A percentile compares a stretch with the other conserved stretches of the same genome.
These are phyloP conservation scores for Alsophila aescularia DNA, from an alignment of 2,888 invertebrate genomes.

Conservation along the genomic window DNA sequence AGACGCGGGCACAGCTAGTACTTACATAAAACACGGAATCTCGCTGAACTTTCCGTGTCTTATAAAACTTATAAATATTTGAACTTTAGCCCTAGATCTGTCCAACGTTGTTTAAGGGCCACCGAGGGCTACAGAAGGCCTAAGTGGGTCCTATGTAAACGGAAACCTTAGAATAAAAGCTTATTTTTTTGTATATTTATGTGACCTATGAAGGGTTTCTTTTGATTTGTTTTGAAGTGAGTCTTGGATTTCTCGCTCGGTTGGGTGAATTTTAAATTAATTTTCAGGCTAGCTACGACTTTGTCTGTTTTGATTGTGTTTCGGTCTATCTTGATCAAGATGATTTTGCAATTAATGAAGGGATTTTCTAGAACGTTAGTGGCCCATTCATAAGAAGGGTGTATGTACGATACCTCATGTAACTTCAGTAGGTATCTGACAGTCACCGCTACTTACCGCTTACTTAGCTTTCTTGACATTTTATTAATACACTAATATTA, in stretches of 20 bases:
- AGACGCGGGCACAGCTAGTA: too few relatives aligned
- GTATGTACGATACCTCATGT: too few relatives aligned
- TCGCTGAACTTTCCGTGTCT: slow-evolving; percentile 45
- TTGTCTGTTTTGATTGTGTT: background rate
- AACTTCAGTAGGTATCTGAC: too few relatives aligned
- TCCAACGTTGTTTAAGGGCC: slow-evolving; percentile 27
- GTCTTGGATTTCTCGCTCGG: slow-evolving; percentile 14
- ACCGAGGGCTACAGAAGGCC: slow-evolving; percentile 5
- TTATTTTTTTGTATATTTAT: slow-evolving; percentile 9
- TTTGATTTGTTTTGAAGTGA: slow-evolving; percentile 23
- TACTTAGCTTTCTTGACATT: too few relatives aligned
- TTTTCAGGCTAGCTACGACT: background rate
- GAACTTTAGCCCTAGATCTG: slow-evolving; percentile 30
- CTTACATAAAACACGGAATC: background rate
- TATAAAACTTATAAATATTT: slow-evolving; percentile 30
- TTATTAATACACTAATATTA: too few relatives aligned
- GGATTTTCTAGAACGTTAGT: too few relatives aligned
- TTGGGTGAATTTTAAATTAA: slow-evolving; percentile 1
- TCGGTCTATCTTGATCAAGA: too few relatives aligned
- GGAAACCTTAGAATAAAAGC: slow-evolving; percentile 18
- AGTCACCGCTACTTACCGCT: too few relatives aligned
- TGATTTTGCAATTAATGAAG: too few relatives aligned
- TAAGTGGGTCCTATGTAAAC: slow-evolving; percentile 31
- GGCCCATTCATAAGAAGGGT: too few relatives aligned
- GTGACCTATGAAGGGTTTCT: slow-evolving; percentile 11